Conservation (phyloP, 2,797 vertebrate species). For the Cygnus olor region DNA sequence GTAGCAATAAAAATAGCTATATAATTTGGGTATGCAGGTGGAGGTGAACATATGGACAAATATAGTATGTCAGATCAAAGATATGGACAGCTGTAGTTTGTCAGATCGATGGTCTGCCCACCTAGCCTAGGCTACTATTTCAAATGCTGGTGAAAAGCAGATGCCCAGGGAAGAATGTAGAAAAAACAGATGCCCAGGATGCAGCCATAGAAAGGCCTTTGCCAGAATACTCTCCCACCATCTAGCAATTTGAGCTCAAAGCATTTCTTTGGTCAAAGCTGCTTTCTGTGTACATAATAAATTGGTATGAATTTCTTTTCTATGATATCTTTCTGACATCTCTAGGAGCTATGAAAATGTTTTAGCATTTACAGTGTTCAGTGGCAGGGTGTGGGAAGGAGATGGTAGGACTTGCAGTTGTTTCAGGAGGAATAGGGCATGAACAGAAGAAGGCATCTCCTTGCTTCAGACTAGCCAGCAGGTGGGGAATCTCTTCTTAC, state of each 20-base stretch:
- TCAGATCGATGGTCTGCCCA: neutral
- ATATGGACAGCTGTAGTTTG: neutral
- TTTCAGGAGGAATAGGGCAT: neutral
- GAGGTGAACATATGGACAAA: neutral
- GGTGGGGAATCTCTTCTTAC: neutral
- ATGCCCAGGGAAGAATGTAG: neutral
- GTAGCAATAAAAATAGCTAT: neutral
- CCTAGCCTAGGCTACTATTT: neutral
- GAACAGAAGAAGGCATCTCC: neutral
- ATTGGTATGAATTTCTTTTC: conserved; percentile 1
- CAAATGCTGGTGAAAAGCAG: neutral
- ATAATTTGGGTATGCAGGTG: neutral
- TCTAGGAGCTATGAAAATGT: neutral
- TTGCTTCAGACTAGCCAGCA: neutral
- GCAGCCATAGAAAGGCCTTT: neutral
- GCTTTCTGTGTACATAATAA: neutral
- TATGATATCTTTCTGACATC: neutral
- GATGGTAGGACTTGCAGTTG: neutral
- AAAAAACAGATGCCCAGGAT: neutral
- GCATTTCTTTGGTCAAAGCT: neutral
- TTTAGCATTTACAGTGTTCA: neutral
- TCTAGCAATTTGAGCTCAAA: neutral
- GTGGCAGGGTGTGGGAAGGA: neutral
- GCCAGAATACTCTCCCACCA: neutral
- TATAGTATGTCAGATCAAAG: neutral